These are phyloP conservation scores for Glyptemys insculpta DNA, from an alignment of 2,797 vertebrate species.

Conservation along the genomic window DNA sequence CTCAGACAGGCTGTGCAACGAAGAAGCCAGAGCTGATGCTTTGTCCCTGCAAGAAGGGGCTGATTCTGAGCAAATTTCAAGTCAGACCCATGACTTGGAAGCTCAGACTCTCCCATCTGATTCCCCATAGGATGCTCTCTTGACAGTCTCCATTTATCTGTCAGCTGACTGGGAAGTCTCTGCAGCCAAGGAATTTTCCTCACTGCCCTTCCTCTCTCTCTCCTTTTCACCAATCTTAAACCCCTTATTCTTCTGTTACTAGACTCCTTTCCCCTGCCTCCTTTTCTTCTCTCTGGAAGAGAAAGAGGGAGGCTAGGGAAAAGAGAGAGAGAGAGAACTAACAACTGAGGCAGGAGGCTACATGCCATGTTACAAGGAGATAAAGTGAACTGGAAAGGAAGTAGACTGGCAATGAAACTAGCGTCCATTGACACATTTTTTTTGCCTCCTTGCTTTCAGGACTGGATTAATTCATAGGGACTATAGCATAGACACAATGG, in stretches of 20 bases:
- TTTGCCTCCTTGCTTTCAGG: too few relatives aligned
- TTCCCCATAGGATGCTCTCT: background rate
- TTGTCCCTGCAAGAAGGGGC: background rate
- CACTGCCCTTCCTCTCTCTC: background rate
- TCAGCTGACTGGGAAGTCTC: background rate
- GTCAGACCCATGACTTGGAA: background rate
- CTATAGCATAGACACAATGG: too few relatives aligned
- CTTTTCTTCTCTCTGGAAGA: background rate
- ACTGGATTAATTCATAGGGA: too few relatives aligned
- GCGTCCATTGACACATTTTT: background rate
- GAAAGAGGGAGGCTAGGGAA: background rate
- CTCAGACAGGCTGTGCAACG: background rate
- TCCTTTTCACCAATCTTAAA: background rate
- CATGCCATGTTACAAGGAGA: background rate
- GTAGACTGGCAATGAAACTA: background rate
- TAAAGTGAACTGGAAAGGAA: background rate
- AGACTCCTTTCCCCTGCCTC: too few relatives aligned
- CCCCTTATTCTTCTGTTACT: too few relatives aligned
- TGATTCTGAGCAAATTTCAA: background rate
- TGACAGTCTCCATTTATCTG: background rate
- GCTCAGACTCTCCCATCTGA: background rate
- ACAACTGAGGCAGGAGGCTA: background rate
- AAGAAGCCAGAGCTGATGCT: background rate
- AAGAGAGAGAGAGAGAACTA: background rate
- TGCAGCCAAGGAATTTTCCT: too few relatives aligned